phyloP scores from a whole-genome alignment of 2,797 vertebrate species.

The Kryptopterus vitreolus region DNA sequence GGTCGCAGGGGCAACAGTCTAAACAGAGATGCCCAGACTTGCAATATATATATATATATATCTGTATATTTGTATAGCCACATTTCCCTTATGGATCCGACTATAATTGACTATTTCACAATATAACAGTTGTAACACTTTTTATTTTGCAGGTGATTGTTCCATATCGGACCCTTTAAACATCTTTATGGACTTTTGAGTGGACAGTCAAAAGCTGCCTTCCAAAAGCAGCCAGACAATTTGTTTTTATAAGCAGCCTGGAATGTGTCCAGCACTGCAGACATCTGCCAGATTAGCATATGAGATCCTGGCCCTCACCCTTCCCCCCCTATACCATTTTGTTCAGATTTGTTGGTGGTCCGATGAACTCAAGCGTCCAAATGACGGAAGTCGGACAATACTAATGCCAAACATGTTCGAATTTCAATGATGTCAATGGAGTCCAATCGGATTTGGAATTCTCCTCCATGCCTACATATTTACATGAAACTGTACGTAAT shows the following conservation, averaged over 20 bases:
- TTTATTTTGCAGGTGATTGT: neutral
- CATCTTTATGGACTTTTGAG: neutral
- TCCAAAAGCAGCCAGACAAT: conserved; percentile 63
- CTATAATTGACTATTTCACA: neutral
- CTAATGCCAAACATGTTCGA: too few species aligned
- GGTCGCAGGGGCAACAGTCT: too few species aligned
- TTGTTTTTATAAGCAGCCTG: conserved; percentile 77
- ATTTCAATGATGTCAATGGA: too few species aligned
- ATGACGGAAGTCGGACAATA: neutral
- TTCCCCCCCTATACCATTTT: conserved; percentile 53
- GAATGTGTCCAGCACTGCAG: conserved; percentile 73
- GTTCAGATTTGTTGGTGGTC: conserved; percentile 73
- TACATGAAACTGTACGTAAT: neutral
- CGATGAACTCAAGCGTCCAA: conserved; percentile 62
- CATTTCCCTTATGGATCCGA: neutral
- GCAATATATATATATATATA: too few species aligned
- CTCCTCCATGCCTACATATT: neutral
- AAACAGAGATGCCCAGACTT: too few species aligned
- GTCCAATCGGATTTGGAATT: neutral
- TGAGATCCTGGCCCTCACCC: conserved; percentile 65
- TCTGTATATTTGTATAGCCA: neutral
- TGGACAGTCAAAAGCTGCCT: conserved; percentile 60
- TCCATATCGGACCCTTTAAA: neutral
- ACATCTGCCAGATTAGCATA: conserved; percentile 82
- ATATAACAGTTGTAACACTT: neutral